Evolutionary conservation across 2,113 vertebrate genomes (phyloP), one percentile per base, ranked within the genome.

Genomic region (Ornithorhynchus anatinus): DNA sequence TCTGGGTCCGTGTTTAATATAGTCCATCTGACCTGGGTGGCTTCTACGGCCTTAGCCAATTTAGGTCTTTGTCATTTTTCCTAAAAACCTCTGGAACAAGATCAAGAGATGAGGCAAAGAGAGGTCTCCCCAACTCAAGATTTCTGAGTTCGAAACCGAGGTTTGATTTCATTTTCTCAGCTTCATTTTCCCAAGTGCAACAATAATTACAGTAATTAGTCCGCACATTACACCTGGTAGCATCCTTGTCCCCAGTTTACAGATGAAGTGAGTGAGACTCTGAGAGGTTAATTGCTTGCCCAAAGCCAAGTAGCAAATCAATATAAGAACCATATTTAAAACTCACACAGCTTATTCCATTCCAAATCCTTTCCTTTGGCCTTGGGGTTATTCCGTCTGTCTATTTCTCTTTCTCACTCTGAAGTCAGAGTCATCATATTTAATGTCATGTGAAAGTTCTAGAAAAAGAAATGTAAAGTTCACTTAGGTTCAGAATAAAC

Each of bases 251-350:
- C 86, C 81, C 84, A 76, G 81, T 82, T 81, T 84, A 78, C 73
- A 86, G 86, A 82, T 62, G 75, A 82, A 75, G 60, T 80, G 65
- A 81, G 75, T 75, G 78, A 85, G 83, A 81, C 70, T 67, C 36
- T 10, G 67, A 10, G 70, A 84, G 73, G 78, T 80, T 80, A 80
- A 84, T 77, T 81, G 75, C 72, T 80, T 40, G 60, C 66, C 69
- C 66, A 37, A 60, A 82, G 73, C 70, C 67, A 59, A 47, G n/a
- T 9, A 40, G 60, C 56, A 70, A 29, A 20, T 67, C 10, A 1
- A 4, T 43, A n/a, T n/a, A 22, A 45, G 33, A 29, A 47, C 12
- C 37, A 23, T 1, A 3, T n/a, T 64, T 79, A 60, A 39, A 71
- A 58, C 52, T 53, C 53, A 42, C 8, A 25, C n/a, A n/a, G n/a